Percentiles rank a stretch among this genome's conserved stretches.
Evolutionary conservation across 2,797 vertebrate genomes (phyloP).

Genomic region (Hoplostethus mediterraneus): DNA sequence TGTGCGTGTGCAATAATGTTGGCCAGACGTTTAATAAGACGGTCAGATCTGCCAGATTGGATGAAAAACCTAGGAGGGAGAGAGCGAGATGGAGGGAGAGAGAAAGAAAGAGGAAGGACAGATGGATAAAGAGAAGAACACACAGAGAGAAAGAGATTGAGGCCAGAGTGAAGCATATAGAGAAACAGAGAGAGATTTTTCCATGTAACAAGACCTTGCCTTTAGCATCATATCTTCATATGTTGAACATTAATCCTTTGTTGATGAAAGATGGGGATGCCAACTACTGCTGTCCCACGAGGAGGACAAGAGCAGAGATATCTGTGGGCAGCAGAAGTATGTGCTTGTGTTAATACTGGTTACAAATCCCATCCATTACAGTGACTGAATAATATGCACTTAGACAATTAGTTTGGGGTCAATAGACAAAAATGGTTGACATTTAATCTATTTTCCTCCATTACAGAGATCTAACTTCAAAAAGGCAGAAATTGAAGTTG

Average conservation of each 20-base stretch:
- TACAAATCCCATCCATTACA: conserved; percentile 51
- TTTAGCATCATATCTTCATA: conserved; percentile 62
- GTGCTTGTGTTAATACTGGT: conserved; percentile 37
- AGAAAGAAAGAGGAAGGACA: conserved; percentile 14
- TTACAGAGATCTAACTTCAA: conserved; percentile 28
- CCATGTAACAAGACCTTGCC: conserved; percentile 44
- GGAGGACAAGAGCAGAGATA: conserved; percentile 37
- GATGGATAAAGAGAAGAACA: conserved; percentile 12
- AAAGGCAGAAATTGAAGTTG: neutral
- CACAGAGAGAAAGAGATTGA: neutral
- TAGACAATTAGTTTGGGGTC: conserved; percentile 39
- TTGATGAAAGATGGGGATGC: conserved; percentile 73
- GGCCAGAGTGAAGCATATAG: conserved; percentile 48
- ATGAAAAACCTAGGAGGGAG: neutral
- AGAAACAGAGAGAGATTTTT: conserved; percentile 29
- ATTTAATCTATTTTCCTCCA: conserved; percentile 40
- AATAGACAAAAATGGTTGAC: conserved; percentile 38
- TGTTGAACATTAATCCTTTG: conserved; percentile 72
- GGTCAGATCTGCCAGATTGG: too few species aligned
- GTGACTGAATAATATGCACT: conserved; percentile 44
- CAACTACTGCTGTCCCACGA: conserved; percentile 55
- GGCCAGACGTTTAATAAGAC: too few species aligned
- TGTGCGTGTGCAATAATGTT: neutral
- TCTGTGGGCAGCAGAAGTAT: conserved; percentile 44
- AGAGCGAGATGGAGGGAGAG: conserved; percentile 13